These are phyloP conservation scores for Aporophyla nigra DNA, from an alignment of 2,888 invertebrate species.

Conservation along the genomic window DNA sequence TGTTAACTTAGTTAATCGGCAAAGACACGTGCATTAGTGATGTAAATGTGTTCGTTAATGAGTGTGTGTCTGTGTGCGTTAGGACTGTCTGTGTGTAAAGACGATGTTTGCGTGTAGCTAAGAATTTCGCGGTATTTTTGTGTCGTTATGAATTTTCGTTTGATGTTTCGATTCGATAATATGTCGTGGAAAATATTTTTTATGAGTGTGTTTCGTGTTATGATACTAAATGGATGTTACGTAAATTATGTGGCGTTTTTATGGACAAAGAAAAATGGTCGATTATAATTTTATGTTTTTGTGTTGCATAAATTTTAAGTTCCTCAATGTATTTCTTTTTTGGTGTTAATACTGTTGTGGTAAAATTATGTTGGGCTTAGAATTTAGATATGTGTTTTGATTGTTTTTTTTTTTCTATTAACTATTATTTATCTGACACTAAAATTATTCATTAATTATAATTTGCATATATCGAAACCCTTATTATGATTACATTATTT, in stretches of 20 bases:
- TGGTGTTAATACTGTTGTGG: neutral
- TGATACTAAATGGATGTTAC: constrained; percentile 36
- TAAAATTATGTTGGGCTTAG: neutral
- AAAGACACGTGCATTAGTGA: constrained; percentile 85
- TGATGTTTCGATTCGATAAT: constrained; percentile 48
- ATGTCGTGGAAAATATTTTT: constrained; percentile 23
- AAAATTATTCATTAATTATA: no score
- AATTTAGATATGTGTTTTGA: neutral
- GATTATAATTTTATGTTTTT: constrained; percentile 8
- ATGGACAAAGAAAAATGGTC: constrained; percentile 47
- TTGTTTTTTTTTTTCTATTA: neutral
- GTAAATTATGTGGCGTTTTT: constrained; percentile 21
- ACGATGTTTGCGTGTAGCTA: constrained; percentile 76
- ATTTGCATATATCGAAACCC: no score
- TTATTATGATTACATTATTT: no score
- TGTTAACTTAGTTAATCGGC: constrained; percentile 70
- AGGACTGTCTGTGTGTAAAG: constrained; percentile 78
- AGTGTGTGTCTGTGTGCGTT: constrained; percentile 84
- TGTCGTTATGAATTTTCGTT: constrained; percentile 64
- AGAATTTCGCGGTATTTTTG: constrained; percentile 72
- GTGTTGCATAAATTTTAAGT: neutral
- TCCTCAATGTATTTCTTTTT: neutral
- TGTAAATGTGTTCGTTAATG: constrained; percentile 90
- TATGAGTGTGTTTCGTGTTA: constrained; percentile 36
- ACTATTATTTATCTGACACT: neutral